These are phyloP conservation scores for Melanophora roralis DNA, from an alignment of 2,888 invertebrate genomes.

Conservation along the genomic window DNA sequence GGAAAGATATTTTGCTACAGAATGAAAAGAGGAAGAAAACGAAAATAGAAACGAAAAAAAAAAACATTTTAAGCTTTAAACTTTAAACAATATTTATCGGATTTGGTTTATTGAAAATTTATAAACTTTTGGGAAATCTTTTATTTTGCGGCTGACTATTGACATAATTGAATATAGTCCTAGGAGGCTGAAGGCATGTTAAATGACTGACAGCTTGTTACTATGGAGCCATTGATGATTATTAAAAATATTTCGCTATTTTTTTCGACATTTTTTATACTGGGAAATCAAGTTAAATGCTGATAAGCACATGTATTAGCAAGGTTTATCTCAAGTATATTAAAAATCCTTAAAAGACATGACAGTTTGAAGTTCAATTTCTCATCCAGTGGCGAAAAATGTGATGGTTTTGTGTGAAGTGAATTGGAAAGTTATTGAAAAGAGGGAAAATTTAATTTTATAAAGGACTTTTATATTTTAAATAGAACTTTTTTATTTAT, in stretches of 20 bases:
- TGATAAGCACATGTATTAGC: too few relatives aligned
- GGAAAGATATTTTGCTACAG: neutral
- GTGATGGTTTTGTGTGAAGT: too few relatives aligned
- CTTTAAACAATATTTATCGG: neutral
- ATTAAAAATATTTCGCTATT: neutral
- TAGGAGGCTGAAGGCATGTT: neutral
- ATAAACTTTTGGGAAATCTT: neutral
- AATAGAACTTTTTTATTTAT: too few relatives aligned
- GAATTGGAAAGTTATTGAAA: too few relatives aligned
- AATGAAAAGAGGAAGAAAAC: neutral
- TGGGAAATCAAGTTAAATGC: too few relatives aligned
- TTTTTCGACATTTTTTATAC: too few relatives aligned
- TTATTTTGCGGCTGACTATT: neutral
- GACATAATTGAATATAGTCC: conserved; percentile 25
- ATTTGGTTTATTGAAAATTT: neutral
- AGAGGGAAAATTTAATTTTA: too few relatives aligned
- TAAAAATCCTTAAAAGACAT: too few relatives aligned
- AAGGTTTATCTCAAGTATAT: too few relatives aligned
- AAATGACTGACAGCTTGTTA: conserved; percentile 7
- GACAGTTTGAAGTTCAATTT: too few relatives aligned
- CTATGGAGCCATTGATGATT: neutral
- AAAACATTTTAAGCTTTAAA: neutral
- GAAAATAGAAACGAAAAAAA: neutral
- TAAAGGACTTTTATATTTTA: too few relatives aligned
- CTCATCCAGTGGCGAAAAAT: too few relatives aligned